Evolutionary conservation across 2,797 vertebrate species (phyloP).

Genomic region (Salarias fasciatus): DNA sequence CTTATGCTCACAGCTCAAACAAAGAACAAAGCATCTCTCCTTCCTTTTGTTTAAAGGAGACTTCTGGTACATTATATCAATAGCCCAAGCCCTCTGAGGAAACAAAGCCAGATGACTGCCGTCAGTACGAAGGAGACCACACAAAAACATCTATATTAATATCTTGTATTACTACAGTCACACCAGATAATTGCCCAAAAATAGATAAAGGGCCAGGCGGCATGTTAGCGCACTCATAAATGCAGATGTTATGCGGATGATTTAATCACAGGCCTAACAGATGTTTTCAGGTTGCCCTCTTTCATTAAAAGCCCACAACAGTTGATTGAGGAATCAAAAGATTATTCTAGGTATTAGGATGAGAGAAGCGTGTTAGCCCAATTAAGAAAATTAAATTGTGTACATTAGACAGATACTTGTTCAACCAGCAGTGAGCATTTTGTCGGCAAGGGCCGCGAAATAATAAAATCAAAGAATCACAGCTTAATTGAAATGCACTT

Average conservation of each 20-base stretch:
- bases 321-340: conserved; percentile 87
- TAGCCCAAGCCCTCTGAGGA: conserved; percentile 55
- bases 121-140: conserved; percentile 44
- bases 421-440: conserved; percentile 87
- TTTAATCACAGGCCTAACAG: conserved; percentile 84
- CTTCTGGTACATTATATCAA: conserved; percentile 58
- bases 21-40: conserved; percentile 57
- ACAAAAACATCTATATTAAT: conserved; percentile 75
- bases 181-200: conserved; percentile 77
- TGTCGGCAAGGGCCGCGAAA: conserved; percentile 81
- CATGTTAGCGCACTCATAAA: conserved; percentile 83
- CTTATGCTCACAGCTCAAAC: conserved; percentile 52
- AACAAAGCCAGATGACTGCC: conserved; percentile 67
- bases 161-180: conserved; percentile 66
- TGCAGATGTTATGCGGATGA: conserved; percentile 88
- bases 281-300: conserved; percentile 86
- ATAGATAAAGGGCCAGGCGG: conserved; percentile 69
- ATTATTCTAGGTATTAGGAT: conserved; percentile 95
- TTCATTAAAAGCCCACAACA: conserved; percentile 89
- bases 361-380: conserved; percentile 95
- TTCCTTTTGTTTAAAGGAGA: conserved; percentile 66
- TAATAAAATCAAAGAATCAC: conserved; percentile 98
- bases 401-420: conserved; percentile 90
- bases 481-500: conserved; percentile 98
- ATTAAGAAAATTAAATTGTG: conserved; percentile 99